Base-by-base conservation (phyloP, 2,797 vertebrate genomes). In the Diceros bicornis region DNA sequence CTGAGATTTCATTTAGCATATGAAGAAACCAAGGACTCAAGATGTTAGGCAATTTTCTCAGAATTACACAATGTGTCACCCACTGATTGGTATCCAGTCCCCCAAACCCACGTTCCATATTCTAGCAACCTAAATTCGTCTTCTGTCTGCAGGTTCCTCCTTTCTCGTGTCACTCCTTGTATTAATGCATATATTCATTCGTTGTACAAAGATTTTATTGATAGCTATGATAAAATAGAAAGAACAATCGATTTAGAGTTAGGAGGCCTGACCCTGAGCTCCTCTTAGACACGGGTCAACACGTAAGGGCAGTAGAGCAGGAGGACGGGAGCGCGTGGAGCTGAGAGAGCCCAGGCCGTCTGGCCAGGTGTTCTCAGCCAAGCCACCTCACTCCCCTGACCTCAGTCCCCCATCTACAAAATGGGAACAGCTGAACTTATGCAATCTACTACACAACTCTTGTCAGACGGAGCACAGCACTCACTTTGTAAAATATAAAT, bases 1-100 rank as follows among this genome's bases (percentile, higher is more conserved):
- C 97, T 97, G 96, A 98, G 97, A 98, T 96, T 96, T 97, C 96
- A 97, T 98, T 98, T 98, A 97, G 97, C 98, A 98, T 97, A 98
- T 96, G 97, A 98, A 97, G 97, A 97, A 95, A 98, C 93, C 95
- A 97, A 97, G 97, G 97, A 96, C 81, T 98, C 97, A 98, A 98
- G 97, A 97, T 98, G 97, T 98, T 97, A 98, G 92, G 90, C 97
- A 96, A 79, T 97, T 96, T 97, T 97, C 95, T 98, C 92, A 79
- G 94, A 97, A 94, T 94, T 94, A 87, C 85, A 94, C 93, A 97
- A 92, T 91, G 93, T 98, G 97, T 98, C 96, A 97, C 96, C 96
- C 96, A 88, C 92, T 91, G 89, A 96, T 95, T 85, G 90, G 97
- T 95, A 85, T 85, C 91, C 34, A 83, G 41, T 75, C 96, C 95